Evolutionary conservation across 2,113 vertebrate species (phyloP), one percentile per base, ranked within the genome.

Genomic region (Bubo blakistoni): DNA sequence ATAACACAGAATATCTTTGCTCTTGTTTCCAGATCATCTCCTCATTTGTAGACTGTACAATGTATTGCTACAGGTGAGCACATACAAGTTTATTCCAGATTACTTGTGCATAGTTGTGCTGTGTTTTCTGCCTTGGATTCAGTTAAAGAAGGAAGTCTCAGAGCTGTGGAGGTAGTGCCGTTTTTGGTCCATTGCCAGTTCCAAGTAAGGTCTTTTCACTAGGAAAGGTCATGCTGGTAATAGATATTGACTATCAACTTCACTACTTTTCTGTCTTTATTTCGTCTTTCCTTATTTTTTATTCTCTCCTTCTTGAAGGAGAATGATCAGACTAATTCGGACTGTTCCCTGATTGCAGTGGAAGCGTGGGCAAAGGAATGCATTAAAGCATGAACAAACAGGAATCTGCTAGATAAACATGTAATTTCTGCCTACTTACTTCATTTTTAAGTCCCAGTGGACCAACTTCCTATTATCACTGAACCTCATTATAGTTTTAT

Each of bases 381-480:
- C 42, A 59, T 96, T 93, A 86, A 91, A 74, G 46, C 44, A 81
- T 25, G 85, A 88, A 72, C 73, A 92, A 95, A 87, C 59, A 86
- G 81, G 80, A 91, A 95, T 94, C 62, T 95, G 92, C 92, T 92
- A 76, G 84, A 78, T 95, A 96, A 97, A 97, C 91, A 95, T 93
- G 97, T 97, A 95, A 94, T 96, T 97, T 96, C 89, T 93, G 88
- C 81, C 77, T 91, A 10, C 81, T 84, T 96, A 10, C 66, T 81
- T 95, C 58, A 78, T 17, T 95, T 94, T 94, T 84, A 65, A 95
- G 52, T 91, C 94, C 81, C 86, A 54, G 52, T 76, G 73, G 94
- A 92, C 46, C 81, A 82, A 66, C 70, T 80, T 90, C 71, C 66
- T 92, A 69, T 79, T 96, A 90, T 91, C 54, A 40, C 90, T 55